Conservation (phyloP, 2,888 invertebrate species). For the Nowickia ferox region DNA sequence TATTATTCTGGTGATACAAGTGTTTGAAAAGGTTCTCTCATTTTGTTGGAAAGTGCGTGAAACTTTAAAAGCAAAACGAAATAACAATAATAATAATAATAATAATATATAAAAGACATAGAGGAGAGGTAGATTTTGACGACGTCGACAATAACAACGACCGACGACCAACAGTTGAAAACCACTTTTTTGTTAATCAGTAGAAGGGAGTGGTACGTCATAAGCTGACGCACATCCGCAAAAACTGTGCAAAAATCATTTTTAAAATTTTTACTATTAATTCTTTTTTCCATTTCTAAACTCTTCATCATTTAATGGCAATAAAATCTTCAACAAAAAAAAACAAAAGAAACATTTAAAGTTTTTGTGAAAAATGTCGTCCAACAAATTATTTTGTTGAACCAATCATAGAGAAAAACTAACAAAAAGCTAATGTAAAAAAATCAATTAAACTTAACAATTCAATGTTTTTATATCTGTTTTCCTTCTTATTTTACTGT, state of each 20-base stretch:
- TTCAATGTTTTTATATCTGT: conserved; percentile 40
- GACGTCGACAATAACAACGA: conserved; percentile 70
- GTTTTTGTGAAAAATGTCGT: conserved; percentile 5
- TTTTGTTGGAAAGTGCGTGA: conserved; percentile 54
- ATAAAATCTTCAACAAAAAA: conserved; percentile 13
- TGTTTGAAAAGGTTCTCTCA: conserved; percentile 34
- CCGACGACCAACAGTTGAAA: conserved; percentile 72
- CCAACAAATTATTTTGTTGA: background rate
- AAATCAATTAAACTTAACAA: conserved; percentile 63
- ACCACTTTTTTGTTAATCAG: conserved; percentile 76
- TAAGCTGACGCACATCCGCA: conserved; percentile 84
- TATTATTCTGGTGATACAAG: conserved; percentile 45
- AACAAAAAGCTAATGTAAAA: conserved; percentile 26
- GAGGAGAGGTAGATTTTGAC: conserved; percentile 53
- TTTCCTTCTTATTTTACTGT: conserved; percentile 40
- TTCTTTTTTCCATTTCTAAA: conserved; percentile 51
- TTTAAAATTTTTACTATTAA: conserved; percentile 66
- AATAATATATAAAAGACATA: conserved; percentile 34
- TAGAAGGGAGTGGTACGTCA: conserved; percentile 84
- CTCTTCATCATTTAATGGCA: conserved; percentile 36
- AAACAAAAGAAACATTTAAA: conserved; percentile 3
- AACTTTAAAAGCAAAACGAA: conserved; percentile 46
- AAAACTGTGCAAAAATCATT: conserved; percentile 76
- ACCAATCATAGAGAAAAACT: conserved; percentile 16
- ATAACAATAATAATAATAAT: conserved; percentile 51